Evolutionary conservation across 23 tunicate genomes (phyloP).

Genomic region (Styela plicata): DNA sequence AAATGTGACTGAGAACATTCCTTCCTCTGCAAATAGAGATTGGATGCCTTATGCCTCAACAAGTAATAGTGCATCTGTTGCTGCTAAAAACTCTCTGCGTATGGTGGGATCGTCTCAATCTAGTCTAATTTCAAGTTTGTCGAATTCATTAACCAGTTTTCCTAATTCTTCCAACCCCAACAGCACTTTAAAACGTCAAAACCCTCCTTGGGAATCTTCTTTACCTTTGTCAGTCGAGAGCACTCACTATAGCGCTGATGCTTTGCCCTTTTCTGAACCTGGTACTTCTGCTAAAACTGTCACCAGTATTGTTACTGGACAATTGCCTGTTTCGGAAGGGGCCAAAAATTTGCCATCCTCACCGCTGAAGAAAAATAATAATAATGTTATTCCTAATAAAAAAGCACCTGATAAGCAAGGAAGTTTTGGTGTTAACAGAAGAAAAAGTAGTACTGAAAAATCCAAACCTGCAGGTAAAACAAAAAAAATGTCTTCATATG

Average conservation of each 20-base stretch:
- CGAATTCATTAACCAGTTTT: neutral
- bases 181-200: neutral
- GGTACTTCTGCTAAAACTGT: neutral
- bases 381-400: neutral
- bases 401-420: neutral
- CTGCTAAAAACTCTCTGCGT: neutral
- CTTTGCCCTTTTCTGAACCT: neutral
- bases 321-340: too few relatives aligned
- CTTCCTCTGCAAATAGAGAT: neutral
- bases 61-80: neutral
- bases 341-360: neutral
- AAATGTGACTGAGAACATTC: neutral
- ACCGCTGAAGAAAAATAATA: neutral
- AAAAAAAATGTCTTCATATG: neutral
- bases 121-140: neutral
- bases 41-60: neutral
- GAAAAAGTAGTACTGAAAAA: neutral
- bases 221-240: neutral
- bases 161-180: neutral
- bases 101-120: neutral
- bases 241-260: neutral
- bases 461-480: neutral
- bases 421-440: neutral
- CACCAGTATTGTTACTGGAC: neutral
- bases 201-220: neutral